phyloP scores from a whole-genome alignment of 53 echinoderm and acorn worm species.

The Mesocentrotus franciscanus region DNA sequence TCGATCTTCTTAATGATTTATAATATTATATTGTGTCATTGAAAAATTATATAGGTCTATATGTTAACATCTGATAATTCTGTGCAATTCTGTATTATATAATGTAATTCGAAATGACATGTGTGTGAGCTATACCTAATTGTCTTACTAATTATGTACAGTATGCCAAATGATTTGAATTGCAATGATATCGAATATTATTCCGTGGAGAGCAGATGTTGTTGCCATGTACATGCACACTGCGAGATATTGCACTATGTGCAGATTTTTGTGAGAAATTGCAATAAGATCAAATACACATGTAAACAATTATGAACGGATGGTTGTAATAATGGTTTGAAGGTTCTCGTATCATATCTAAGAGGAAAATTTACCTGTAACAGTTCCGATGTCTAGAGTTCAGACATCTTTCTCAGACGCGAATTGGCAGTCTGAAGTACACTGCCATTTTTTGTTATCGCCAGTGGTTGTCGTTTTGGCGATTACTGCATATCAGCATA shows the following conservation, averaged over 20 bases:
- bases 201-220: not conserved
- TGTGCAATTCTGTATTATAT: not conserved
- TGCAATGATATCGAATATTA: not conserved
- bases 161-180: not conserved
- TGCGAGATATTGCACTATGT: not conserved
- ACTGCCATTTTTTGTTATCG: too few species aligned
- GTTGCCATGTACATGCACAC: not conserved
- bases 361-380: too few species aligned
- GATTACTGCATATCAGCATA: too few species aligned
- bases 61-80: not conserved
- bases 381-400: too few species aligned
- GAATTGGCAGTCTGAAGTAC: too few species aligned
- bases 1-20: not conserved
- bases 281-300: too few species aligned
- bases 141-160: not conserved
- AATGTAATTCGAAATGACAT: not conserved
- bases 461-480: too few species aligned
- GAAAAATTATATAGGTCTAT: not conserved
- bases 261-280: too few species aligned
- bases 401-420: too few species aligned
- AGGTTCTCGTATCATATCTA: too few species aligned
- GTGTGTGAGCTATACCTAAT: not conserved
- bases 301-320: too few species aligned
- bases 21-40: not conserved
- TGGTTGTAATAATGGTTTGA: too few species aligned